Conservation (phyloP, 2,888 invertebrate species). For the Tenthredo distinguenda region DNA sequence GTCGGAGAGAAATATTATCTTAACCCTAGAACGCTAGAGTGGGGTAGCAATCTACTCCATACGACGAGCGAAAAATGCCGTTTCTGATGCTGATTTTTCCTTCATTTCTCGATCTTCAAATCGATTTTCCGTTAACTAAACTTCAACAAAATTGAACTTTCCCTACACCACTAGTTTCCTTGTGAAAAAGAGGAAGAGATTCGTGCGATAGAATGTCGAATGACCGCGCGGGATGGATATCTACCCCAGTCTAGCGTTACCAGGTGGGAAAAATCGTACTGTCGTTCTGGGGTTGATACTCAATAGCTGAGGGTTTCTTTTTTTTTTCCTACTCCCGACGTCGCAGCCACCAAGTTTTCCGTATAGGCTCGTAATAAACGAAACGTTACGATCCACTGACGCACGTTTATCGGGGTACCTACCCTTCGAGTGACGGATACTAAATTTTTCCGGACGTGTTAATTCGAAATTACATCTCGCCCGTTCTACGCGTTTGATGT, state of each 20-base stretch:
- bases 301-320: neutral
- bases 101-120: too few relatives aligned
- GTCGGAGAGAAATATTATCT: neutral
- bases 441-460: conserved; percentile 23
- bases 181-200: too few relatives aligned
- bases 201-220: too few relatives aligned
- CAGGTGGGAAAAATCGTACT: too few relatives aligned
- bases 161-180: too few relatives aligned
- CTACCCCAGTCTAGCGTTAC: too few relatives aligned
- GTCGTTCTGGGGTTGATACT: neutral
- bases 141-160: too few relatives aligned
- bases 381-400: conserved; percentile 19
- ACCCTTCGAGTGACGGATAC: conserved; percentile 24
- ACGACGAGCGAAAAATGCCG: too few relatives aligned
- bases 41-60: too few relatives aligned
- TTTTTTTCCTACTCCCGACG: neutral
- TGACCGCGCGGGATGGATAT: too few relatives aligned
- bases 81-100: too few relatives aligned
- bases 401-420: neutral
- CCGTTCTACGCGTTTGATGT: neutral
- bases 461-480: conserved; percentile 28
- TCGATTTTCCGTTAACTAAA: too few relatives aligned
- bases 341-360: neutral
- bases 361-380: conserved; percentile 12
- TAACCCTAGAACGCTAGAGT: neutral